Evolutionary conservation across 2,113 vertebrate genomes (phyloP).

Genomic region (Eptesicus fuscus): DNA sequence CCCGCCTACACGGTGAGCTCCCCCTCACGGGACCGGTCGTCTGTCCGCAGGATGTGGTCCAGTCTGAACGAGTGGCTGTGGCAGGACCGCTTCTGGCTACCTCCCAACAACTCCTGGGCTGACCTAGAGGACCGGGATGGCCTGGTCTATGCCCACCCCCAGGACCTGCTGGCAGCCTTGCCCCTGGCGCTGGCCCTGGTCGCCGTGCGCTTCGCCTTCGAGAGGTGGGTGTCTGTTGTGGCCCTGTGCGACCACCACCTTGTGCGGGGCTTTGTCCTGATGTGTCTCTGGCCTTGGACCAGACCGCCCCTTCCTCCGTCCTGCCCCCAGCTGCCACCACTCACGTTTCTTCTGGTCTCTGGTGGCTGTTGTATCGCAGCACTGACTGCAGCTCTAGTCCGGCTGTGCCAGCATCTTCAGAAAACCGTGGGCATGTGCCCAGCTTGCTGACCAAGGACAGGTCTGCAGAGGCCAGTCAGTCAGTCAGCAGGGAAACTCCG

Average conservation of each 20-base stretch:
- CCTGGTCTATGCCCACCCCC: slow-evolving; percentile 70
- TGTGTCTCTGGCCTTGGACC: not conserved
- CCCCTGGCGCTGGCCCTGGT: slow-evolving; percentile 87
- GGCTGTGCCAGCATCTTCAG: not conserved
- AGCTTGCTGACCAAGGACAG: not conserved
- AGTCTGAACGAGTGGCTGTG: slow-evolving; percentile 89
- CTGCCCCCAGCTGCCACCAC: rapidly evolving
- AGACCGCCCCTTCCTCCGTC: not conserved
- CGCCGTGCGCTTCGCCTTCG: slow-evolving; percentile 83
- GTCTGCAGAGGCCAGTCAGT: not conserved
- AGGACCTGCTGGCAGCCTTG: slow-evolving; percentile 82
- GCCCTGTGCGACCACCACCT: rapidly evolving
- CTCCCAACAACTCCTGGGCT: slow-evolving; percentile 87
- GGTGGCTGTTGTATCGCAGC: not conserved
- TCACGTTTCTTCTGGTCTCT: not conserved
- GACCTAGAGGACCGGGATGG: slow-evolving; percentile 83
- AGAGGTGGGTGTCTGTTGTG: slow-evolving; percentile 83
- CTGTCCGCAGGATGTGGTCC: slow-evolving; percentile 84
- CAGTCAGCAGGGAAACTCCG: not conserved
- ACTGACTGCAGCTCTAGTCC: rapidly evolving
- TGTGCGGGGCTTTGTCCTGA: not conserved
- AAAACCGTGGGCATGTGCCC: not conserved
- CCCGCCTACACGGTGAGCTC: rapidly evolving
- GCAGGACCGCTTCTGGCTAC: slow-evolving; percentile 90
- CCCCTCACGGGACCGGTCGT: not conserved